A percentile compares a stretch with the other conserved stretches of the same genome.
Conservation (phyloP, 2,797 vertebrate genomes). For the Tenualosa thibaudeaui region DNA sequence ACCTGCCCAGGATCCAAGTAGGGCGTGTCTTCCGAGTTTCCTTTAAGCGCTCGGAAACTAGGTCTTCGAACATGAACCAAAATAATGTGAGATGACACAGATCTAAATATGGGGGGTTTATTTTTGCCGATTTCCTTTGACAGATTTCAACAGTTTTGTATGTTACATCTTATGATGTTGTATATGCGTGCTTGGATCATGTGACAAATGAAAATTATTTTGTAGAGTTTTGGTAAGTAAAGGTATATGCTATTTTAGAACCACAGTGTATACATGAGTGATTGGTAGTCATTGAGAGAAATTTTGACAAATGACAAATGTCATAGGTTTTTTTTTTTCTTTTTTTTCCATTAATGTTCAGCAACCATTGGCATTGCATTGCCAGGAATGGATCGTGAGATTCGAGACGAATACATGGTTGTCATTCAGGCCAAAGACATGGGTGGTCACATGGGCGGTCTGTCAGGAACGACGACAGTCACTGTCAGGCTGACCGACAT, state of each 20-base stretch:
- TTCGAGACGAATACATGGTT: constrained; percentile 96
- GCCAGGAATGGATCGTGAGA: constrained; percentile 97
- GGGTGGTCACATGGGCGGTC: constrained; percentile 97
- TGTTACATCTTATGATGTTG: not conserved
- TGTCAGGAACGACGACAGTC: constrained; percentile 95
- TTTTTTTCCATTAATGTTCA: constrained; percentile 56
- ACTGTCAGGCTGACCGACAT: constrained; percentile 93
- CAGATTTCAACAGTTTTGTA: not conserved
- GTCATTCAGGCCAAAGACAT: constrained; percentile 99
- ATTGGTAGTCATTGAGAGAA: no score
- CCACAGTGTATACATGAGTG: not conserved
- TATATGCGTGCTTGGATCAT: not conserved
- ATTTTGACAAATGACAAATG: not conserved
- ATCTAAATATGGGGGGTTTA: not conserved
- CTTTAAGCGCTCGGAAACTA: not conserved
- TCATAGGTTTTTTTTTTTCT: no score
- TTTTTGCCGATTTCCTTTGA: not conserved
- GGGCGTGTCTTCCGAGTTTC: not conserved
- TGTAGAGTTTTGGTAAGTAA: not conserved
- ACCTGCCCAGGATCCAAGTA: constrained; percentile 3
- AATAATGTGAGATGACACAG: not conserved
- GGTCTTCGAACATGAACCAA: not conserved
- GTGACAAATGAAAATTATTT: not conserved
- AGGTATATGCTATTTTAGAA: not conserved
- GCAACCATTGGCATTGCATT: constrained; percentile 96